These are phyloP conservation scores for Leguminivora glycinivorella DNA, from an alignment of 1,140 invertebrate genomes.

Conservation along the genomic window DNA sequence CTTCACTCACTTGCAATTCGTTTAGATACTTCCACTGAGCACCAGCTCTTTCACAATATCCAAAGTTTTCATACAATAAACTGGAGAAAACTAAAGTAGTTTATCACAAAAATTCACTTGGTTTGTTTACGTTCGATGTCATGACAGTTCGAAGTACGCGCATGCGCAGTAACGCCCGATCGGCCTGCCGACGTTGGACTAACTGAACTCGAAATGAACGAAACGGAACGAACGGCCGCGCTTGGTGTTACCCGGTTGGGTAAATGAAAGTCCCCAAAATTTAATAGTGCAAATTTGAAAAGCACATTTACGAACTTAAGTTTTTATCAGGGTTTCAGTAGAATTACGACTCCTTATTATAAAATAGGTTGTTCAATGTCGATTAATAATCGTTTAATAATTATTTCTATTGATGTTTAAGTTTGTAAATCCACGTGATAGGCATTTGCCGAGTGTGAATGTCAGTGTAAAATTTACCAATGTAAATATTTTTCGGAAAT, in stretches of 20 bases:
- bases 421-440: too few relatives aligned
- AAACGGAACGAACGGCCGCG: constrained; percentile 35
- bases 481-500: too few relatives aligned
- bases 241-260: constrained; percentile 23
- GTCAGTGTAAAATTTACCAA: too few relatives aligned
- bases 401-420: too few relatives aligned
- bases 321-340: too few relatives aligned
- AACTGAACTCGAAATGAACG: constrained; percentile 39
- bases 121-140: constrained; percentile 70
- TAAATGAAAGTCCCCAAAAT: constrained; percentile 31
- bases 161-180: constrained; percentile 56
- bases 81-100: constrained; percentile 39
- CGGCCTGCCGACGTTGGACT: constrained; percentile 54
- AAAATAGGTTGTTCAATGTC: too few relatives aligned
- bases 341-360: too few relatives aligned
- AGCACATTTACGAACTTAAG: not conserved
- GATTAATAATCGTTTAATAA: too few relatives aligned
- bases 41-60: constrained; percentile 42
- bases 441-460: too few relatives aligned
- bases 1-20: constrained; percentile 64
- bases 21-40: constrained; percentile 53
- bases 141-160: constrained; percentile 57
- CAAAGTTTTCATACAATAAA: constrained; percentile 37
- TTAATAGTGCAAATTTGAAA: not conserved
- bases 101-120: constrained; percentile 64